These are phyloP conservation scores for Hesperophylax magnus DNA, from an alignment of 1,140 invertebrate species.

Conservation along the genomic window DNA sequence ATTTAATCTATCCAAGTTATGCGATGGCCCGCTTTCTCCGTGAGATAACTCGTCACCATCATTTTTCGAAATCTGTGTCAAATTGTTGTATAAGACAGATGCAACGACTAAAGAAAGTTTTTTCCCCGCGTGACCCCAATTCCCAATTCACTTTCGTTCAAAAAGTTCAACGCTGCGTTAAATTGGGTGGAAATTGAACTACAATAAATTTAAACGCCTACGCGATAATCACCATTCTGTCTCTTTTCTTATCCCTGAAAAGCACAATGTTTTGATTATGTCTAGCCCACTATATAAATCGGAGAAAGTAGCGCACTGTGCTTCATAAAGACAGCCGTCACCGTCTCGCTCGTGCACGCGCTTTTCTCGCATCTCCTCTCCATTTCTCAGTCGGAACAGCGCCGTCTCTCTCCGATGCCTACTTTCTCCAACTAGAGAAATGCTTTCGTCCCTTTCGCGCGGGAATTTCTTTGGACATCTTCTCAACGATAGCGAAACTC, in stretches of 20 bases:
- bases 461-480: conserved; percentile 34
- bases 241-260: conserved; percentile 27
- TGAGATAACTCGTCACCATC: neutral
- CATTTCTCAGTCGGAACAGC: conserved; percentile 37
- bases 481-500: conserved; percentile 54
- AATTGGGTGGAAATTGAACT: conserved; percentile 39
- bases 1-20: too few species aligned
- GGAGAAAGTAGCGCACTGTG: conserved; percentile 39
- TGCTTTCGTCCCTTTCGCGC: conserved; percentile 31
- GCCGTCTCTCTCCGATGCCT: conserved; percentile 40
- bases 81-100: conserved; percentile 4
- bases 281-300: conserved; percentile 23
- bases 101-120: conserved; percentile 35
- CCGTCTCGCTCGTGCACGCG: conserved; percentile 39
- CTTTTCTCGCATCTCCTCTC: conserved; percentile 32
- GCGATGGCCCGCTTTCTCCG: conserved; percentile 11
- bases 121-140: conserved; percentile 45
- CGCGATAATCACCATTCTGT: neutral
- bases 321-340: conserved; percentile 22
- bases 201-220: neutral
- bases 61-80: conserved; percentile 15
- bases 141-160: conserved; percentile 54
- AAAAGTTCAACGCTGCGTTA: conserved; percentile 30
- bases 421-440: conserved; percentile 47
- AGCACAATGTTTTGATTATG: neutral